These are phyloP conservation scores for Anthophora plumipes DNA, from an alignment of 2,888 invertebrate species.

Conservation along the genomic window DNA sequence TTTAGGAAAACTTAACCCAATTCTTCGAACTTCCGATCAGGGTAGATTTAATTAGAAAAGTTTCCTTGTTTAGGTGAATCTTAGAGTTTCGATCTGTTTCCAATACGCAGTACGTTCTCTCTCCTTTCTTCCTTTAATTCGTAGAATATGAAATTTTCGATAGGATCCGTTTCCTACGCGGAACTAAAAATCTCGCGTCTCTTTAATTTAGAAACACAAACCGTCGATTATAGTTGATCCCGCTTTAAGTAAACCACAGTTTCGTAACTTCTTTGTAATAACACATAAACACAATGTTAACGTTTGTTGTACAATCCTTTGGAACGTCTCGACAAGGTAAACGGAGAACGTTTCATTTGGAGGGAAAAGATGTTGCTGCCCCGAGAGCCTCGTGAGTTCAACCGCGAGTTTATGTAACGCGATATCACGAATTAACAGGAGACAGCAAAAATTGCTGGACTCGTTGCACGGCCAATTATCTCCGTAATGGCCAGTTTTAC, in stretches of 20 bases:
- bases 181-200: too few relatives aligned
- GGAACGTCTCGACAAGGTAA: not conserved
- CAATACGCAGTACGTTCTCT: too few relatives aligned
- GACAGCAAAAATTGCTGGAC: slow-evolving; percentile 29
- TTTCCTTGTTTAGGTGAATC: too few relatives aligned
- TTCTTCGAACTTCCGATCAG: too few relatives aligned
- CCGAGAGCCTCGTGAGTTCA: not conserved
- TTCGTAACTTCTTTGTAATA: not conserved
- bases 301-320: not conserved
- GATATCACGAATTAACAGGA: slow-evolving; percentile 37
- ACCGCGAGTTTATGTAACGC: slow-evolving; percentile 30
- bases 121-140: too few relatives aligned
- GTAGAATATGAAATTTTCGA: too few relatives aligned
- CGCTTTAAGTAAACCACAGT: not conserved
- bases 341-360: not conserved
- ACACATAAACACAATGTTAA: not conserved
- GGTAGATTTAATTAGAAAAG: too few relatives aligned
- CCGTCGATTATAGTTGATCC: too few relatives aligned
- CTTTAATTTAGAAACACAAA: too few relatives aligned
- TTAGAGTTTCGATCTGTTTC: too few relatives aligned
- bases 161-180: too few relatives aligned
- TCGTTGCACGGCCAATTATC: slow-evolving; percentile 33
- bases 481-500: slow-evolving; percentile 28
- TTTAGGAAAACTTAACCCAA: too few relatives aligned
- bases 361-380: not conserved